Conservation (phyloP, 2,113 vertebrate species). For the Embiotoca jacksoni region DNA sequence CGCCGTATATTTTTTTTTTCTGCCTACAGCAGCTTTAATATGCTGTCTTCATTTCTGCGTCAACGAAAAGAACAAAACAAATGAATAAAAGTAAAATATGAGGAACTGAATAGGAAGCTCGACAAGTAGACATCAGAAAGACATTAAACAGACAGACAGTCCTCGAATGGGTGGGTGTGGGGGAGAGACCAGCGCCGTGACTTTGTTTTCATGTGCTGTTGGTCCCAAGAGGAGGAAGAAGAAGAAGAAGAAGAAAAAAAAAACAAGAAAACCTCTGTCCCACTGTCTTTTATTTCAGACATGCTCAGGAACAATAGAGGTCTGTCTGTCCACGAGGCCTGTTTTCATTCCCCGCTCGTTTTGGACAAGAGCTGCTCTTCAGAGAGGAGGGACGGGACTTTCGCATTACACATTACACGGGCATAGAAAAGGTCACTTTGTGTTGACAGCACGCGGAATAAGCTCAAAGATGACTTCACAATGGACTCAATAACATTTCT, state of each 20-base stretch:
- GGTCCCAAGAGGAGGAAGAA: constrained; percentile 20
- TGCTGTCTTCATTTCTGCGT: too few species aligned
- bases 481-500: too few species aligned
- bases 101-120: background rate
- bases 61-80: too few species aligned
- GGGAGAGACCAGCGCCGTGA: background rate
- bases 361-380: constrained; percentile 44
- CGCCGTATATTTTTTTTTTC: too few species aligned
- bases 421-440: too few species aligned
- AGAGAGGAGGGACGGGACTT: constrained; percentile 27
- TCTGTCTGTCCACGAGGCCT: constrained; percentile 46
- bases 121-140: constrained; percentile 25
- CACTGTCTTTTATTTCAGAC: constrained; percentile 65
- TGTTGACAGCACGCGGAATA: too few species aligned
- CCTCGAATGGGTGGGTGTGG: background rate
- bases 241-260: background rate
- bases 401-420: too few species aligned
- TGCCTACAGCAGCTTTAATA: too few species aligned
- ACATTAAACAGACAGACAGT: constrained; percentile 14
- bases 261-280: background rate
- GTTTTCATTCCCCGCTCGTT: constrained; percentile 43
- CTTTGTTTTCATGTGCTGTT: constrained; percentile 33
- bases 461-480: too few species aligned
- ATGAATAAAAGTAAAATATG: background rate
- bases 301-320: constrained; percentile 61